phyloP scores from a whole-genome alignment of 2,888 invertebrate genomes.

The Abrostola tripartita region DNA sequence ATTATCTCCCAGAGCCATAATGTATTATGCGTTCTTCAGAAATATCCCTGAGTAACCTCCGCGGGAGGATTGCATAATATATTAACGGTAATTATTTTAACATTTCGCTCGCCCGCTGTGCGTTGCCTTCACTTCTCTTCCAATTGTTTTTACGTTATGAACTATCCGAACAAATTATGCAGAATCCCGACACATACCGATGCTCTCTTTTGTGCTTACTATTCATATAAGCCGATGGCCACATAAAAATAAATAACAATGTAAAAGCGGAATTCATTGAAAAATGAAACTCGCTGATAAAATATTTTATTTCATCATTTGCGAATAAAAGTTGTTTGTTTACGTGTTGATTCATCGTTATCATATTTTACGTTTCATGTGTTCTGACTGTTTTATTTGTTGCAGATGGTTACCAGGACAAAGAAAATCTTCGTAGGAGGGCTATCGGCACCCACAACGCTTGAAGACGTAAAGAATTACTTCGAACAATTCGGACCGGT shows the following conservation, averaged over 20 bases:
- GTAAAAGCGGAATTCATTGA: conserved; percentile 30
- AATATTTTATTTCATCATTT: conserved; percentile 20
- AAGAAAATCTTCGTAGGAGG: conserved; percentile 99
- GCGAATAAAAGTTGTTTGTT: conserved; percentile 27
- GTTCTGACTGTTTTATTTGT: conserved; percentile 64
- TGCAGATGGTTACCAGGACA: conserved; percentile 99
- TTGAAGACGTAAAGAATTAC: conserved; percentile 99
- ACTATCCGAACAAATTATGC: conserved; percentile 35
- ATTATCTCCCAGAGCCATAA: conserved; percentile 54
- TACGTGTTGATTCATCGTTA: conserved; percentile 20
- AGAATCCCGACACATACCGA: conserved; percentile 33
- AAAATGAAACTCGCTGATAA: conserved; percentile 23
- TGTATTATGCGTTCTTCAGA: conserved; percentile 72
- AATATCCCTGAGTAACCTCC: conserved; percentile 69
- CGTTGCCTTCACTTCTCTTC: conserved; percentile 58
- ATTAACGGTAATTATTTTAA: conserved; percentile 82
- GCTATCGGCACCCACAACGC: conserved; percentile 99
- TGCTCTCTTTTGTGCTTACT: conserved; percentile 20
- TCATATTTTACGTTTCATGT: conserved; percentile 16
- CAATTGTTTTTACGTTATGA: conserved; percentile 73
- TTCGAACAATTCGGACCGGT: conserved; percentile 99
- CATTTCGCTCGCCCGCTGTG: conserved; percentile 66
- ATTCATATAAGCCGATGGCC: conserved; percentile 18
- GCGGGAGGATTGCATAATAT: conserved; percentile 79
- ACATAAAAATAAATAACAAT: conserved; percentile 31